Percentiles rank a stretch among this genome's conserved stretches.
Conservation (phyloP, 1,140 invertebrate species). For the Neelides sp. region DNA sequence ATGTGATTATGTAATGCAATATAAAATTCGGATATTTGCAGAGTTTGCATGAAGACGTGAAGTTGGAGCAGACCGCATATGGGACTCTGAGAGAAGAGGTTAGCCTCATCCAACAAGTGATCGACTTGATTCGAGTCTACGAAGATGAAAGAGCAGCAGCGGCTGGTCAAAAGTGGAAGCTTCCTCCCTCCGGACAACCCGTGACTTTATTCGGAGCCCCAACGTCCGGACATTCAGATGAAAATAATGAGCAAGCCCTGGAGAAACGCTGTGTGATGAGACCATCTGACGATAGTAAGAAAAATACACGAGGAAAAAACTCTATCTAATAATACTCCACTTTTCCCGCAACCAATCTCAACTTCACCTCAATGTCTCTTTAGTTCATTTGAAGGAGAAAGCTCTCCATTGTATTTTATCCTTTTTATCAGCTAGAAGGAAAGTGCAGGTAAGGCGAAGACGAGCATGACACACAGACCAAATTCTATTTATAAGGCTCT, state of each 20-base stretch:
- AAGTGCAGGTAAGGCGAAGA: no score
- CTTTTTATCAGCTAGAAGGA: no score
- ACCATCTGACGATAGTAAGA: constrained; percentile 54
- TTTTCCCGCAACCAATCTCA: no score
- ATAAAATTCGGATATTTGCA: no score
- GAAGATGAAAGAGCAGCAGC: constrained; percentile 41
- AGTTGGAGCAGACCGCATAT: constrained; percentile 44
- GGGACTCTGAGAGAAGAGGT: constrained; percentile 48
- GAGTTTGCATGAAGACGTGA: constrained; percentile 56
- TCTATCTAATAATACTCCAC: no score
- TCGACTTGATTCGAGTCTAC: constrained; percentile 46
- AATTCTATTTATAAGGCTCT: no score
- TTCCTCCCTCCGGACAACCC: constrained; percentile 52
- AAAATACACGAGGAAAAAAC: no score
- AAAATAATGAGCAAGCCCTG: constrained; percentile 34
- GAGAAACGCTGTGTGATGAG: constrained; percentile 40
- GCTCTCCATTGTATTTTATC: no score
- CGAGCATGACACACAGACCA: no score
- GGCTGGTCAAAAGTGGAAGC: constrained; percentile 53
- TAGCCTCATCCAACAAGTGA: constrained; percentile 51
- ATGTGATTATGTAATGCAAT: no score
- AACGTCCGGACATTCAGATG: constrained; percentile 39
- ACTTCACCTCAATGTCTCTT: no score
- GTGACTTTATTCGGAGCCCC: constrained; percentile 44
- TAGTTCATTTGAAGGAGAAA: no score